These are phyloP conservation scores for Epinotia brunnichana DNA, from an alignment of 2,888 invertebrate genomes.

Conservation along the genomic window DNA sequence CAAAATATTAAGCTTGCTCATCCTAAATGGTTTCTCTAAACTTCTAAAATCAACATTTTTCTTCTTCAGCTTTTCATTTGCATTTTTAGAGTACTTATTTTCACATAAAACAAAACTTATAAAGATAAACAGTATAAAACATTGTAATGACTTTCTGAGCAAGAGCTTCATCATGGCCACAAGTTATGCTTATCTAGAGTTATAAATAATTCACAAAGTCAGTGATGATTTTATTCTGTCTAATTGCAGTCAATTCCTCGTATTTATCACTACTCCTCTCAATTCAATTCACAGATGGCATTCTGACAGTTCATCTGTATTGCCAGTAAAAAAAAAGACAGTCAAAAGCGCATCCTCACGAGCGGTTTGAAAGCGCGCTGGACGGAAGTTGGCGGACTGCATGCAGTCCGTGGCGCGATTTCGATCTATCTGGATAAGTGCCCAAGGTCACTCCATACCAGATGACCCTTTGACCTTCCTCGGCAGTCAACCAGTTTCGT, in stretches of 20 bases:
- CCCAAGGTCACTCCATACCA: no score
- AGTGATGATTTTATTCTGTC: not conserved
- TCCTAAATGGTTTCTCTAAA: slow-evolving; percentile 92
- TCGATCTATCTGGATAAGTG: no score
- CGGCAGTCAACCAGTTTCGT: no score
- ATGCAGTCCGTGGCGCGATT: no score
- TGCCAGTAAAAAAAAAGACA: no score
- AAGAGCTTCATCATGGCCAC: slow-evolving; percentile 18
- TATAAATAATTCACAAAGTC: not conserved
- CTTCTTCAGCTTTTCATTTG: slow-evolving; percentile 74
- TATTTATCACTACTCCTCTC: not conserved
- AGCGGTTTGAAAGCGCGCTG: no score
- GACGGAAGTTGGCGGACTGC: no score
- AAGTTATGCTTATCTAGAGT: not conserved
- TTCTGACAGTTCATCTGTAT: no score
- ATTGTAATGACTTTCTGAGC: slow-evolving; percentile 15
- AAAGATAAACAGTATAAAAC: slow-evolving; percentile 50
- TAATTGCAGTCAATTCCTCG: not conserved
- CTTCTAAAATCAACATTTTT: slow-evolving; percentile 85
- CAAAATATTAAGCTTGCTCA: slow-evolving; percentile 94
- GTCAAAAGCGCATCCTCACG: no score
- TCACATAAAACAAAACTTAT: slow-evolving; percentile 59
- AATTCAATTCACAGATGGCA: no score
- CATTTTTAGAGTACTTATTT: slow-evolving; percentile 87
- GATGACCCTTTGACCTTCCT: no score